phyloP scores from a whole-genome alignment of 2,888 invertebrate genomes.

The Fragum fragum region DNA sequence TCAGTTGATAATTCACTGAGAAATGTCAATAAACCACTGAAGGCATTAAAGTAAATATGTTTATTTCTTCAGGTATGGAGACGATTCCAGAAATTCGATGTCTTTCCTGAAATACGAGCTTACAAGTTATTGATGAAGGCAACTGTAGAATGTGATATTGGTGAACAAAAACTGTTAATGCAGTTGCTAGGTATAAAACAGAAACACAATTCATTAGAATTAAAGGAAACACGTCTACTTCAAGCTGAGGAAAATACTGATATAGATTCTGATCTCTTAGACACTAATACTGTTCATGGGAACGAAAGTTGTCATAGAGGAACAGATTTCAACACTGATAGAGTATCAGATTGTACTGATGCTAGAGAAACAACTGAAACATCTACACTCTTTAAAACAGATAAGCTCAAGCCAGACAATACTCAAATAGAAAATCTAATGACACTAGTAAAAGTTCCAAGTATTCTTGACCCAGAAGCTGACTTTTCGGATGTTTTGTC shows the following conservation, averaged over 20 bases:
- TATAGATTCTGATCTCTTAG: background rate
- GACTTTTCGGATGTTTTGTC: slow-evolving; percentile 37
- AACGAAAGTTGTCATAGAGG: background rate
- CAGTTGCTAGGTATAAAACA: slow-evolving; percentile 30
- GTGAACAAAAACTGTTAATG: slow-evolving; percentile 86
- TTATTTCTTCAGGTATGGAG: slow-evolving; percentile 94
- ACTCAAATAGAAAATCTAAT: background rate
- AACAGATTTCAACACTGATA: background rate
- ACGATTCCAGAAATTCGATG: slow-evolving; percentile 90
- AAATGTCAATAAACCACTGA: too few species aligned
- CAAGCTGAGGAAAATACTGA: background rate
- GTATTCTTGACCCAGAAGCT: slow-evolving; percentile 68
- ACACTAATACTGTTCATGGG: background rate
- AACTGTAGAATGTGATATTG: slow-evolving; percentile 92
- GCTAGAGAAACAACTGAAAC: background rate
- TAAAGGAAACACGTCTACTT: background rate
- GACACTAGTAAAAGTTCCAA: slow-evolving; percentile 38
- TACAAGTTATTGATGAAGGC: slow-evolving; percentile 94
- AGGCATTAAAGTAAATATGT: too few species aligned
- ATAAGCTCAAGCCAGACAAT: background rate
- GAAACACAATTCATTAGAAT: background rate
- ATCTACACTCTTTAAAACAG: background rate
- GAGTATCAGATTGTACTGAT: background rate
- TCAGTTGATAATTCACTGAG: too few species aligned
- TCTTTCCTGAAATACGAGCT: slow-evolving; percentile 91